phyloP scores from a whole-genome alignment of 2,888 invertebrate species.

The Temnothorax rugatulus region DNA sequence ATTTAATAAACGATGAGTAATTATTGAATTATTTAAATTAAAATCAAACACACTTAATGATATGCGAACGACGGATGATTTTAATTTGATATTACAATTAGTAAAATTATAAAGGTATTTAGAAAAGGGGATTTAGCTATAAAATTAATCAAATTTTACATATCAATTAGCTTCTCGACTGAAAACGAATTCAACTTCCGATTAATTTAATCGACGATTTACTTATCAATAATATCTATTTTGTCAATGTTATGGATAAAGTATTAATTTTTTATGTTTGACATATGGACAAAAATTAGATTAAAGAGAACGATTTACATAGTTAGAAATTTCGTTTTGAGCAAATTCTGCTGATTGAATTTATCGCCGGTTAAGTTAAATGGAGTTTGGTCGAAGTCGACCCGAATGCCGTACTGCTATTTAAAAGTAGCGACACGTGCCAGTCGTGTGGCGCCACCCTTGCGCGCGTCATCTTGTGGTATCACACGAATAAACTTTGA shows the following conservation, averaged over 20 bases:
- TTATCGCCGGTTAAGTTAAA: not conserved
- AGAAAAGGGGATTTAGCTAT: not conserved
- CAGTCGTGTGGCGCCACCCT: conserved; percentile 32
- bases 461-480: not conserved
- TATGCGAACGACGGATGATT: not conserved
- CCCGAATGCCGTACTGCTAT: not conserved
- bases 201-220: not conserved
- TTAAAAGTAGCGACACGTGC: conserved; percentile 10
- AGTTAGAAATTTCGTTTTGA: not conserved
- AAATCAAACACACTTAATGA: not conserved
- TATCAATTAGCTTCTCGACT: not conserved
- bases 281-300: not conserved
- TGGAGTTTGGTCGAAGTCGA: not conserved
- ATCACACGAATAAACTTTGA: not conserved
- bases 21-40: not conserved
- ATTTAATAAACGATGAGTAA: not conserved
- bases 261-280: not conserved
- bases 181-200: not conserved
- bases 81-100: not conserved
- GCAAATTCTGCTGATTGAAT: not conserved
- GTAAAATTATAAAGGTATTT: not conserved
- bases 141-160: not conserved
- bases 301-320: not conserved
- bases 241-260: not conserved
- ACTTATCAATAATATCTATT: not conserved